Evolutionary conservation across 2,797 vertebrate species (phyloP).

Genomic region (Esox lucius): DNA sequence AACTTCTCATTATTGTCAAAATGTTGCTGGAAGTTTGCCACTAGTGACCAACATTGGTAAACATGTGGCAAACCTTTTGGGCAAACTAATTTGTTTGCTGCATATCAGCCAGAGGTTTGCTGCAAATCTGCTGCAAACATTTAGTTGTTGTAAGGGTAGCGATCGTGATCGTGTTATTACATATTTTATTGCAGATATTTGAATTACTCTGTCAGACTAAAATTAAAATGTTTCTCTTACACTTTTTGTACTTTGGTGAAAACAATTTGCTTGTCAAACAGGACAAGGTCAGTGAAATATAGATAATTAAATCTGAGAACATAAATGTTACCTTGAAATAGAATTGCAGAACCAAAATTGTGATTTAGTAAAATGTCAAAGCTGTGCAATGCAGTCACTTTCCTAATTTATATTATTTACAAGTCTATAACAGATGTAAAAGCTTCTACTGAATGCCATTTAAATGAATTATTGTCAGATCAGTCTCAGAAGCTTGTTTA

Average conservation of each 20-base stretch:
- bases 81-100: too few relatives aligned
- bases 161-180: background rate
- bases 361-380: constrained; percentile 69
- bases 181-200: background rate
- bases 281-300: background rate
- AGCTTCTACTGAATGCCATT: constrained; percentile 59
- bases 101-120: too few relatives aligned
- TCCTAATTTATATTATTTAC: constrained; percentile 46
- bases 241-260: background rate
- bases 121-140: too few relatives aligned
- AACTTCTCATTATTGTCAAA: too few relatives aligned
- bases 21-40: too few relatives aligned
- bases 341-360: constrained; percentile 35
- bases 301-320: background rate
- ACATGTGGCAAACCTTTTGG: too few relatives aligned
- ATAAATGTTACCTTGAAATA: background rate
- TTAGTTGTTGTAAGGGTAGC: too few relatives aligned
- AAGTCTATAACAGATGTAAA: constrained; percentile 64
- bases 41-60: too few relatives aligned
- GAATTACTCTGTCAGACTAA: background rate
- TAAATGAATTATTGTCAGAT: constrained; percentile 60
- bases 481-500: constrained; percentile 43
- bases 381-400: constrained; percentile 57
- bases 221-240: background rate
- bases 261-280: background rate